Conservation (phyloP, 2,888 invertebrate genomes). For the Nebria salina region DNA sequence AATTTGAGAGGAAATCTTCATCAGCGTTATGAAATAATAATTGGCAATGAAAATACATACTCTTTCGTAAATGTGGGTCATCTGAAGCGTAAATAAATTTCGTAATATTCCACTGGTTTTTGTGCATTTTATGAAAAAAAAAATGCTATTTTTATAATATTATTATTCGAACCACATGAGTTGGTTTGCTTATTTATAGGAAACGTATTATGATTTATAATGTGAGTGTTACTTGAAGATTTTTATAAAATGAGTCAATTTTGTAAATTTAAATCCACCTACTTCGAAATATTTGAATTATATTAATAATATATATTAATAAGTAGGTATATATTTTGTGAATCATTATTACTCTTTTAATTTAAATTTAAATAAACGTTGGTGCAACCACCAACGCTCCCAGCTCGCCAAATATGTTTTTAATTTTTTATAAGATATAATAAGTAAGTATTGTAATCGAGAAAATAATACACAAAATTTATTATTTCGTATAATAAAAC, state of each 20-base stretch:
- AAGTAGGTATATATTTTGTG: conserved; percentile 13
- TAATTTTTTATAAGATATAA: too few species aligned
- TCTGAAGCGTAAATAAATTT: conserved; percentile 37
- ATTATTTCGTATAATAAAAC: too few species aligned
- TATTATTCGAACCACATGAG: neutral
- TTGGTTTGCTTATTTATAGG: neutral
- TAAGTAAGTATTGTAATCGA: too few species aligned
- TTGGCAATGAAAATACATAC: conserved; percentile 32
- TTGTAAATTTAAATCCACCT: conserved; percentile 20
- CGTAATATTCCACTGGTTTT: conserved; percentile 21
- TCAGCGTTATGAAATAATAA: conserved; percentile 20
- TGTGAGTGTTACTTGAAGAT: conserved; percentile 12
- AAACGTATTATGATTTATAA: neutral
- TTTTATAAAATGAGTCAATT: conserved; percentile 26
- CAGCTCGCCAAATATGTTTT: too few species aligned
- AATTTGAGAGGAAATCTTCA: conserved; percentile 13
- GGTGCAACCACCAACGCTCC: too few species aligned
- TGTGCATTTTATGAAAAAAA: conserved; percentile 18
- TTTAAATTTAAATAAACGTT: too few species aligned
- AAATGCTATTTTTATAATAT: conserved; percentile 32
- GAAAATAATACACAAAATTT: too few species aligned
- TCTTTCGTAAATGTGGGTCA: conserved; percentile 35
- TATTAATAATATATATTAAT: neutral
- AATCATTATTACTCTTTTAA: neutral
- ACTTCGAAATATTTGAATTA: conserved; percentile 27